Evolutionary conservation across 2,113 vertebrate genomes (phyloP).

Genomic region (Tupaia tana): DNA sequence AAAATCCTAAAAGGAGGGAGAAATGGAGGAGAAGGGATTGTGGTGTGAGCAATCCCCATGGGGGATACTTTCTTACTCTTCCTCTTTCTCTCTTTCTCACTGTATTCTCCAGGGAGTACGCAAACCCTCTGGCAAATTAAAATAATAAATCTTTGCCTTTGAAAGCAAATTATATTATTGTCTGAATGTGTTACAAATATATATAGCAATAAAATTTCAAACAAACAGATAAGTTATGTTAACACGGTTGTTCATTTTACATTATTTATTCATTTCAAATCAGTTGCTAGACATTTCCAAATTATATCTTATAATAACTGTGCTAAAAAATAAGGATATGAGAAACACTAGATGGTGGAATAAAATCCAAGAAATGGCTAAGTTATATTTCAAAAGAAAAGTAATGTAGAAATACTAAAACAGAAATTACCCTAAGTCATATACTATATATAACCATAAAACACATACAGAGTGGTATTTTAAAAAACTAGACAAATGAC

Average conservation of each 20-base stretch:
- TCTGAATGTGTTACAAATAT: background rate
- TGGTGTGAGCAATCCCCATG: no score
- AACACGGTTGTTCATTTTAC: background rate
- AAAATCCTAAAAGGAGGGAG: no score
- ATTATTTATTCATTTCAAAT: background rate
- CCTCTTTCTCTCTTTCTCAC: no score
- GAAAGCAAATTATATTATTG: background rate
- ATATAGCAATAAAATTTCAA: background rate
- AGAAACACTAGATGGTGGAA: background rate
- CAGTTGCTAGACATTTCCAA: background rate
- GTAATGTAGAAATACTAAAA: background rate
- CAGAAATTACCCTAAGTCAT: background rate
- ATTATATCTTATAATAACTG: background rate
- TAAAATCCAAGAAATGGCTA: background rate
- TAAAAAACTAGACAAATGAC: background rate
- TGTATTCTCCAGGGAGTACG: no score
- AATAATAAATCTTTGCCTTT: background rate
- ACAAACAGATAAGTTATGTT: background rate
- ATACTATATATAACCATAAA: background rate
- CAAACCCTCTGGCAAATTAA: no score
- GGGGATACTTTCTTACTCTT: no score
- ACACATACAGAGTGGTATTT: background rate
- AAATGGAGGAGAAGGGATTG: no score
- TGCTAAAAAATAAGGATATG: background rate
- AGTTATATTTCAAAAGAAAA: background rate